These are phyloP conservation scores for Pachypanchax playfairii DNA, from an alignment of 2,113 vertebrate genomes.

Conservation along the genomic window DNA sequence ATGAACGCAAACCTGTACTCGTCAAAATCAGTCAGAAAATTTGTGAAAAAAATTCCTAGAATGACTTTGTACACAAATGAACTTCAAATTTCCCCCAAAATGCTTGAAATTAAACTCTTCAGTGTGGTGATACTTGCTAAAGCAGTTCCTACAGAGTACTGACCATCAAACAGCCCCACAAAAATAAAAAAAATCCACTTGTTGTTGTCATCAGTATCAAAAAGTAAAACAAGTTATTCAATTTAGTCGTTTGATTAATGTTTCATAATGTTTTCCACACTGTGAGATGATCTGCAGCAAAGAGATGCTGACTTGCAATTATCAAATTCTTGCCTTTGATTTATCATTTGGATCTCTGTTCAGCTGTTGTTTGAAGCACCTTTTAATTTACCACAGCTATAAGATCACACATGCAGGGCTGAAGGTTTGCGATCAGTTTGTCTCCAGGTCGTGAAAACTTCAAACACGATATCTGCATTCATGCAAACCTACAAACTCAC, in stretches of 20 bases:
- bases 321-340: background rate
- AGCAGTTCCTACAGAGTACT: background rate
- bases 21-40: background rate
- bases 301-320: slow-evolving; percentile 4
- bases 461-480: slow-evolving; percentile 41
- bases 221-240: background rate
- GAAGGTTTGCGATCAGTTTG: background rate
- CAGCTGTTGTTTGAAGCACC: slow-evolving; percentile 7
- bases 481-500: slow-evolving; percentile 44
- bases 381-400: slow-evolving; percentile 1
- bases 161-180: background rate
- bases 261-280: slow-evolving; percentile 18
- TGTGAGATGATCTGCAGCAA: slow-evolving; percentile 1
- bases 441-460: background rate
- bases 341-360: slow-evolving; percentile 7
- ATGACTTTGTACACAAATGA: no score
- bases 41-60: no score
- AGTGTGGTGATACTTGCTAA: background rate
- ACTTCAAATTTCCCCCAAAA: no score
- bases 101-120: no score
- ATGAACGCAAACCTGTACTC: no score
- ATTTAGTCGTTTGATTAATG: background rate
- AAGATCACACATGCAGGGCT: background rate
- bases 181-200: no score
- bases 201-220: background rate